phyloP scores from a whole-genome alignment of 1,140 invertebrate genomes.

The Aphaenogaster floridana region DNA sequence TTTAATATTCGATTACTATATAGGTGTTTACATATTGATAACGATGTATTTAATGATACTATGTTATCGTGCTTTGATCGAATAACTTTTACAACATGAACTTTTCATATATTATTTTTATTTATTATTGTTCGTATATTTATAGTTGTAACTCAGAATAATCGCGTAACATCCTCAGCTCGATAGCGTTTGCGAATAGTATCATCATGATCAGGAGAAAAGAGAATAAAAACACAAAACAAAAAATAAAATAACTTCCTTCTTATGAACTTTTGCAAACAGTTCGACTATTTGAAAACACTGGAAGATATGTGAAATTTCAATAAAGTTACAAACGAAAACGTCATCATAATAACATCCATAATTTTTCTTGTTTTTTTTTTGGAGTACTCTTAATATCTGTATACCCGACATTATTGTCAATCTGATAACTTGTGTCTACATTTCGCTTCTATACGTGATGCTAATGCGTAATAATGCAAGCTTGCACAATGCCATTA shows the following conservation, averaged over 20 bases:
- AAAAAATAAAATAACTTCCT: not conserved
- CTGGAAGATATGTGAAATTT: not conserved
- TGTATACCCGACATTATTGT: conserved; percentile 52
- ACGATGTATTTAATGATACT: conserved; percentile 43
- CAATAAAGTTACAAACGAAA: not conserved
- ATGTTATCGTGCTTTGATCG: conserved; percentile 29
- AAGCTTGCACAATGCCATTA: conserved; percentile 31
- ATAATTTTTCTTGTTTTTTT: not conserved
- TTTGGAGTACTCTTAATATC: conserved; percentile 15
- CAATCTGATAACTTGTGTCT: conserved; percentile 51
- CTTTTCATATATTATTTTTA: conserved; percentile 38
- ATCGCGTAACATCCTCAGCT: not conserved
- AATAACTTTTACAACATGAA: conserved; percentile 55
- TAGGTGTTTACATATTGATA: conserved; percentile 40
- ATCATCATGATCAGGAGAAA: not conserved
- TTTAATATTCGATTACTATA: conserved; percentile 46
- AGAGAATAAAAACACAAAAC: not conserved
- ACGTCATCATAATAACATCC: not conserved
- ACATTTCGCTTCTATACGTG: conserved; percentile 40
- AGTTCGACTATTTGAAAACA: not conserved
- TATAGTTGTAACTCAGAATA: conserved; percentile 24
- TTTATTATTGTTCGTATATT: conserved; percentile 38
- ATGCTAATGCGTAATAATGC: conserved; percentile 12
- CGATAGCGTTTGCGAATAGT: not conserved
- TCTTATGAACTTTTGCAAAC: not conserved